Conservation (phyloP, 2,888 invertebrate species). For the Atherix ibis region DNA sequence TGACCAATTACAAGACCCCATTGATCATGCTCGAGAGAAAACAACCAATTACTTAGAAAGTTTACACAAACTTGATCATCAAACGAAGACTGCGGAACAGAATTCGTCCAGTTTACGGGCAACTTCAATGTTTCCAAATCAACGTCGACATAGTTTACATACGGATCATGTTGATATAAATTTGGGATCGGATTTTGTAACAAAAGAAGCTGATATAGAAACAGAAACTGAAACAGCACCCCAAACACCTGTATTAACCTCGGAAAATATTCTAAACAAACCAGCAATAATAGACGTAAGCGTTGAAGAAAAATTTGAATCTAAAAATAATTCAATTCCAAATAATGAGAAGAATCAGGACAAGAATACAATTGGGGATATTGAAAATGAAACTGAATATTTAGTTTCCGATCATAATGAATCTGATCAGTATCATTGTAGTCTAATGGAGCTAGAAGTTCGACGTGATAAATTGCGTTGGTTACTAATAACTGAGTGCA, state of each 20-base stretch:
- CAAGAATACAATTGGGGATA: neutral
- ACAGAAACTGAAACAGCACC: neutral
- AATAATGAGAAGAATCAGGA: neutral
- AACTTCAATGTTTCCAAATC: constrained; percentile 5
- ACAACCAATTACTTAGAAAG: constrained; percentile 27
- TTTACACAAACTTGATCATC: constrained; percentile 18
- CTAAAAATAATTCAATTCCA: neutral
- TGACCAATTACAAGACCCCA: constrained; percentile 8
- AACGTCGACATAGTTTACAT: neutral
- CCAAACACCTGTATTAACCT: neutral
- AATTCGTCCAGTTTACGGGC: neutral
- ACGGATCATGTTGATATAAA: neutral
- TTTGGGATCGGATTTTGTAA: neutral
- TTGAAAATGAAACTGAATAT: neutral
- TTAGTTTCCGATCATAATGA: too few species aligned
- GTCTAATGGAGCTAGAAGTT: constrained; percentile 33
- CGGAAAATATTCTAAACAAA: neutral
- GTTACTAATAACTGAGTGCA: constrained; percentile 33
- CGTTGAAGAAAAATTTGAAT: too few species aligned
- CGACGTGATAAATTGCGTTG: constrained; percentile 32
- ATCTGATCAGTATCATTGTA: constrained; percentile 19
- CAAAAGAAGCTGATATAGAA: neutral
- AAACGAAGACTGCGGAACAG: neutral
- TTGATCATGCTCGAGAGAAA: constrained; percentile 24
- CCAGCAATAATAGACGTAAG: too few species aligned